Evolutionary conservation across 2,888 invertebrate species (phyloP).

Genomic region (Oconnorella tubifera): DNA sequence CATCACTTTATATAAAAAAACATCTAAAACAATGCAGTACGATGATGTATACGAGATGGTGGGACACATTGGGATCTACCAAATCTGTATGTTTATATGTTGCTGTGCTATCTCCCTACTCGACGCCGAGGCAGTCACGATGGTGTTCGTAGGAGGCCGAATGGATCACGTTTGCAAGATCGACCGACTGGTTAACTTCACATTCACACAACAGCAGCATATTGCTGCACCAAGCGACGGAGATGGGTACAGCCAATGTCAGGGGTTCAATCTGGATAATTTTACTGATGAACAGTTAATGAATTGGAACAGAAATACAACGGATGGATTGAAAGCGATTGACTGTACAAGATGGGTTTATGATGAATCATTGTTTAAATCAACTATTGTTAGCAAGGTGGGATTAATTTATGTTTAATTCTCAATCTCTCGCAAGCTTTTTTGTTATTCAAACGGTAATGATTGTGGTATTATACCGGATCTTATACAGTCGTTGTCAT

Average conservation of each 20-base stretch:
- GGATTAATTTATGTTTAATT: no score
- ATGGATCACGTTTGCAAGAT: conserved; percentile 31
- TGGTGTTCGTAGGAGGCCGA: conserved; percentile 24
- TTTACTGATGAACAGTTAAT: background rate
- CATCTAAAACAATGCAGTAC: conserved; percentile 10
- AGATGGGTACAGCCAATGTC: conserved; percentile 13
- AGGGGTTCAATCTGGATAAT: conserved; percentile 21
- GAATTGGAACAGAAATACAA: background rate
- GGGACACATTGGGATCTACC: conserved; percentile 20
- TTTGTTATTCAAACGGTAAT: no score
- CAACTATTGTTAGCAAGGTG: no score
- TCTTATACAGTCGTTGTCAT: no score
- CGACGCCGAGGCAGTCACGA: conserved; percentile 19
- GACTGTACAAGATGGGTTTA: no score
- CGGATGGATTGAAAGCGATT: no score
- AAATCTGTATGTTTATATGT: conserved; percentile 10
- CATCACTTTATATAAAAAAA: no score
- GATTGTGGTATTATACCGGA: no score
- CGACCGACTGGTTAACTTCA: conserved; percentile 15
- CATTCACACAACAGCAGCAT: conserved; percentile 24
- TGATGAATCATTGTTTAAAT: no score
- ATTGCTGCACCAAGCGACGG: conserved; percentile 26
- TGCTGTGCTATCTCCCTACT: conserved; percentile 10
- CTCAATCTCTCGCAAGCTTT: no score
- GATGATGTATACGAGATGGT: conserved; percentile 18